Base-by-base conservation (phyloP, 2,888 invertebrate species). In the Boloria selene region DNA sequence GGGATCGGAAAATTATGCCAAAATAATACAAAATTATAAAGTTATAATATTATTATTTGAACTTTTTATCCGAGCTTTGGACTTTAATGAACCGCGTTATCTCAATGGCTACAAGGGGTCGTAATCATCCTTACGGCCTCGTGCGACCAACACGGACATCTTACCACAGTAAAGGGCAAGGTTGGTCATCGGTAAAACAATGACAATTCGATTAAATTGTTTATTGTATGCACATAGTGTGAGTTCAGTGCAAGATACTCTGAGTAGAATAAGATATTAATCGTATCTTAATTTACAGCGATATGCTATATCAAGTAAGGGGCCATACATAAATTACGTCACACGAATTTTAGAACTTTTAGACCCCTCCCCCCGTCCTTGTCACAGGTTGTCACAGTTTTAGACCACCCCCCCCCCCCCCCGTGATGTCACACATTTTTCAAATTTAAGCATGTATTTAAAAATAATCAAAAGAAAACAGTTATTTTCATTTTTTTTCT, bases 91-190 rank as follows among this genome's bases (percentile, higher is more conserved):
- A 67, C 67, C 54, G 17, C 31, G 49, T 50, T 59, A 50, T 59
- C 50, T 59, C 17, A 26, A 38, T 6, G 31, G 26, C 14, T 49
- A 31, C 26, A 16, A 31, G 26, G 64, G 63, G 63, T 45, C 63
- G 63, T 54, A 22, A 67, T 54, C 67, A 31, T 47, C 16, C 49
- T 50, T 50, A 31, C 47, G 63, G 50, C 66, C 63, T 69, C 66
- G 59, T 63, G 55, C 38, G 18, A 45, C 60, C 66, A 52, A 63
- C 63, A 69, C 18, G 66, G 63, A 51, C 60, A 47, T 22, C 45
- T 50, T n/a, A 31, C 51, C 42, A 56, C 62, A 59, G 50, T 58
- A 69, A 64, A 63, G 66, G 69, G 56, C 69, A 66, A 66, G 69
- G 69, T 50, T 68, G 59, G 53, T 53, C 51, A 47, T 62, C 51